phyloP scores from a whole-genome alignment of 2,888 invertebrate species.

The Cancer borealis region DNA sequence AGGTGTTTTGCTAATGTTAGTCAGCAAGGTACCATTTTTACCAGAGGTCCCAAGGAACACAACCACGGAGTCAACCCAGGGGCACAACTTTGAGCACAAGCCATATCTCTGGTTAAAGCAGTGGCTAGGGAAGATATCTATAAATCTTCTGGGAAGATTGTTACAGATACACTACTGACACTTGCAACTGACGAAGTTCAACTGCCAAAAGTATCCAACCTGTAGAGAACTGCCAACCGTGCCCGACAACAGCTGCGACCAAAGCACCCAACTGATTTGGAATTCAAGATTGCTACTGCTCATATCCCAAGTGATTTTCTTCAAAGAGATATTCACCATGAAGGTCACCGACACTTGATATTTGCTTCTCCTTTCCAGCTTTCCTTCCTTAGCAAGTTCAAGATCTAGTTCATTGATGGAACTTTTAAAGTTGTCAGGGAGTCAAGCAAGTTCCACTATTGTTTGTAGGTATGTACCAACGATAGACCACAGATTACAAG shows the following conservation, averaged over 20 bases:
- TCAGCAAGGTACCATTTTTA: conserved; percentile 45
- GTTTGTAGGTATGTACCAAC: conserved; percentile 41
- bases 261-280: conserved; percentile 56
- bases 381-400: conserved; percentile 39
- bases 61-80: conserved; percentile 59
- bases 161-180: conserved; percentile 57
- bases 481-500: conserved; percentile 42
- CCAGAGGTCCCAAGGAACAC: conserved; percentile 57
- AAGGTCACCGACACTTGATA: conserved; percentile 45
- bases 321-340: conserved; percentile 46
- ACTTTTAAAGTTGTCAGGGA: no score
- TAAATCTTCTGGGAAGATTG: conserved; percentile 46
- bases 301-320: conserved; percentile 49
- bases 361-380: conserved; percentile 49
- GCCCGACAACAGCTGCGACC: conserved; percentile 53
- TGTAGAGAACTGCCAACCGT: conserved; percentile 56
- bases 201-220: conserved; percentile 58
- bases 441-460: no score
- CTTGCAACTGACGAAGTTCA: conserved; percentile 49
- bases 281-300: conserved; percentile 51
- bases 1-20: conserved; percentile 53
- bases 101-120: conserved; percentile 58
- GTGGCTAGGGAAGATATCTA: conserved; percentile 48
- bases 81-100: conserved; percentile 46
- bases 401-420: conserved; percentile 56